phyloP scores from a whole-genome alignment of 2,113 vertebrate species.

The Regulus satrapa region DNA sequence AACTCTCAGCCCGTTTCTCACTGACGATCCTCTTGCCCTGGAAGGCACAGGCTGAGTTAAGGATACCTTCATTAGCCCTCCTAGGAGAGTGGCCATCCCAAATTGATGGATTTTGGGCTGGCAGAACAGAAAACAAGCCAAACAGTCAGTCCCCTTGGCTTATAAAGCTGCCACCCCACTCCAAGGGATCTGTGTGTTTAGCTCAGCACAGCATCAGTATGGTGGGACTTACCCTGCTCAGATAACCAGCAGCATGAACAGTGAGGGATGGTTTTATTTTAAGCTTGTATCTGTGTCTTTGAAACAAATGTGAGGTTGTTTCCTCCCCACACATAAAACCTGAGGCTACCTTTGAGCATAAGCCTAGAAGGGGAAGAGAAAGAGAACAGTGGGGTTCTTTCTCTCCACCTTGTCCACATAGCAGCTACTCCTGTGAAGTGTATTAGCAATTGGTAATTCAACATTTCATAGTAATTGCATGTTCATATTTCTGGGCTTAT shows the following conservation, averaged over 20 bases:
- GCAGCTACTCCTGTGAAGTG: background rate
- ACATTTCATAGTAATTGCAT: background rate
- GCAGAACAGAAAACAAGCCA: background rate
- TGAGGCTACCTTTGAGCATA: background rate
- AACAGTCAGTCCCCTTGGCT: background rate
- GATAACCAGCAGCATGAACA: background rate
- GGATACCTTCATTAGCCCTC: background rate
- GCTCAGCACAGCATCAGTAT: background rate
- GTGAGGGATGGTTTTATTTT: background rate
- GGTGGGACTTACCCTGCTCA: background rate
- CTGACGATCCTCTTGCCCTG: constrained; percentile 88
- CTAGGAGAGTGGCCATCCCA: background rate
- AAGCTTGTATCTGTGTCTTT: background rate
- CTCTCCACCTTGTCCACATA: background rate
- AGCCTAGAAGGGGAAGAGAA: background rate
- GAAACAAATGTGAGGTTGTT: background rate
- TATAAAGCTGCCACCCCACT: background rate
- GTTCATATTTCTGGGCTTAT: background rate
- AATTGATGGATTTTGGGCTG: background rate
- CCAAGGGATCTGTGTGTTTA: background rate
- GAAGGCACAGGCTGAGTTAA: background rate
- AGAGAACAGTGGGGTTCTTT: background rate
- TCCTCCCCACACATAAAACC: background rate
- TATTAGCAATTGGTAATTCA: background rate
- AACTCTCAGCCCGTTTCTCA: constrained; percentile 73